Percentiles rank a stretch among this genome's conserved stretches.
phyloP scores from a whole-genome alignment of 2,888 invertebrate species.

The Eutolmus rufibarbis region DNA sequence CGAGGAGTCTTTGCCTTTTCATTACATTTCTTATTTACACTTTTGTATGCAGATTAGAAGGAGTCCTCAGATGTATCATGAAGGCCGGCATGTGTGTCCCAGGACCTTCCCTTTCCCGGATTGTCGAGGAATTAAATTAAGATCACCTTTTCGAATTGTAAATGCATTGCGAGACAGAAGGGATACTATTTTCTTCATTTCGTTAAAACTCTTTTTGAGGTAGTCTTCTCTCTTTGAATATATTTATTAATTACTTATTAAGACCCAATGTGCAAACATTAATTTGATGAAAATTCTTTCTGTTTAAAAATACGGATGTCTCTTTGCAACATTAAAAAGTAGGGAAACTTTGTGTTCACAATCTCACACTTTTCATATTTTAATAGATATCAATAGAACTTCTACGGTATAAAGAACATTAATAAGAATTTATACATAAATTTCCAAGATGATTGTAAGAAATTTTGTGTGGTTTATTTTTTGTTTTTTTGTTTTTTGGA shows the following conservation, averaged over 20 bases:
- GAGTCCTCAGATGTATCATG: not conserved
- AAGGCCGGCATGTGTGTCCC: not conserved
- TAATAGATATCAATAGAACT: no score
- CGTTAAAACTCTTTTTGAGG: not conserved
- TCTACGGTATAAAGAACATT: no score
- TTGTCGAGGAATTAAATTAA: not conserved
- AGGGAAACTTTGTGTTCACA: no score
- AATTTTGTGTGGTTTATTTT: no score
- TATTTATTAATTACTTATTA: not conserved
- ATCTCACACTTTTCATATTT: no score
- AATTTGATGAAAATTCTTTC: not conserved
- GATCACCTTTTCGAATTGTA: not conserved
- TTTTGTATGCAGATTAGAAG: not conserved
- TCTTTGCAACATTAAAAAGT: no score
- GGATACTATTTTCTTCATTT: not conserved
- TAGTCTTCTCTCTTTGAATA: not conserved
- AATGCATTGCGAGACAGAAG: not conserved
- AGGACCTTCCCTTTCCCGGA: not conserved
- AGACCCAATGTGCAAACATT: not conserved
- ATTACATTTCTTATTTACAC: not conserved
- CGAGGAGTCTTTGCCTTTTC: not conserved
- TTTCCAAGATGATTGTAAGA: no score
- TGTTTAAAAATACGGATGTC: no score
- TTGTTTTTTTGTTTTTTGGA: no score
- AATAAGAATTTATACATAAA: no score